These are phyloP conservation scores for Sarcophilus harrisii DNA, from an alignment of 2,797 vertebrate species.

Conservation along the genomic window DNA sequence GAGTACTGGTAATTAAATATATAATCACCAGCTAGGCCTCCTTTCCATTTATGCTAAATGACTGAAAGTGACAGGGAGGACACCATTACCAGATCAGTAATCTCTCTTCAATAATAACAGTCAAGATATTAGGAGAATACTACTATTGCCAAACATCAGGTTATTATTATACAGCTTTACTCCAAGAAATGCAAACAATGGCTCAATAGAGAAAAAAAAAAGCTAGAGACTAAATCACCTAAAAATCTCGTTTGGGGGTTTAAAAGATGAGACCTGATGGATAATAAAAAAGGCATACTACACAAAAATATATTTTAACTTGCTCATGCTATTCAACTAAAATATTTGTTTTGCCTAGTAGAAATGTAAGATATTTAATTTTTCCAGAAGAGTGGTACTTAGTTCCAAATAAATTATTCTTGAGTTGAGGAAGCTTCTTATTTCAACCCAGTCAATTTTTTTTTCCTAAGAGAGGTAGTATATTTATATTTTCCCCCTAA, in stretches of 20 bases:
- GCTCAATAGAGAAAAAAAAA: not conserved
- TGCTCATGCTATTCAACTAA: not conserved
- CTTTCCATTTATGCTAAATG: not conserved
- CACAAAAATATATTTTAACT: not conserved
- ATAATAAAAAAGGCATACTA: not conserved
- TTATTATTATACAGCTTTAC: not conserved
- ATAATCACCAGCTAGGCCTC: conserved; percentile 18
- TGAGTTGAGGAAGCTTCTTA: not conserved
- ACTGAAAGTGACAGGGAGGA: conserved; percentile 12
- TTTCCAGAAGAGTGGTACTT: not conserved
- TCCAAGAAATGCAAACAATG: not conserved
- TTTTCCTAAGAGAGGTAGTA: not conserved
- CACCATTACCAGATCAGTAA: not conserved
- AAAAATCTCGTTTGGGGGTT: not conserved
- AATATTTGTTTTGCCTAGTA: not conserved
- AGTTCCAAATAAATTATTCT: not conserved
- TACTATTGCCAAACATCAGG: not conserved
- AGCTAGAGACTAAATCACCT: not conserved
- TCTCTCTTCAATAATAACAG: not conserved
- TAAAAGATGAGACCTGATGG: not conserved
- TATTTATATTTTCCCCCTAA: not conserved
- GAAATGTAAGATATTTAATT: not conserved
- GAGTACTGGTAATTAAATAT: not conserved
- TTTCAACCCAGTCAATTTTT: not conserved
- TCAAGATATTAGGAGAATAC: not conserved